A percentile compares a stretch with the other conserved stretches of the same genome.
phyloP scores from a whole-genome alignment of 2,113 vertebrate genomes.

The Elanoides forficatus region DNA sequence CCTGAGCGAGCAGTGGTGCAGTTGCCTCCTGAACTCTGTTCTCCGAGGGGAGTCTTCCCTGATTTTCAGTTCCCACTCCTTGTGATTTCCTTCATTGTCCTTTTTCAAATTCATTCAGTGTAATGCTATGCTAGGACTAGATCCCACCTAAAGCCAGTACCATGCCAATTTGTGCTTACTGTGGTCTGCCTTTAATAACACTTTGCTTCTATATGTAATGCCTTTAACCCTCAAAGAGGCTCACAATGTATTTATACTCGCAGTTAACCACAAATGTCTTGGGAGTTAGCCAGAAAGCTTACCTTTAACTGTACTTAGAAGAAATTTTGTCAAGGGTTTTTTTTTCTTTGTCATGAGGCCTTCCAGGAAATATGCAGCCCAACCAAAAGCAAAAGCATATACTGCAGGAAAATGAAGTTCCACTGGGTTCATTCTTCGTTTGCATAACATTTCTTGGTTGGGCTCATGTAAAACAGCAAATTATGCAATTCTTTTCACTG shows the following conservation, averaged over 20 bases:
- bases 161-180: background rate
- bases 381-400: background rate
- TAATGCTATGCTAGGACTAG: background rate
- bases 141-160: background rate
- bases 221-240: background rate
- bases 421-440: background rate
- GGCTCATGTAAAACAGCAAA: background rate
- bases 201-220: background rate
- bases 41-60: background rate
- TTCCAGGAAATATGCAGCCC: constrained; percentile 18
- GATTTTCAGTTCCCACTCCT: background rate
- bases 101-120: background rate
- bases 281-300: background rate
- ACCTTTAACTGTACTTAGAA: background rate
- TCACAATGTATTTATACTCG: background rate
- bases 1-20: background rate
- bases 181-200: background rate
- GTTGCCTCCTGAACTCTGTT: background rate
- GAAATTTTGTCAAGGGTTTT: background rate
- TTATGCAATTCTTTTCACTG: background rate
- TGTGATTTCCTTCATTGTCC: background rate
- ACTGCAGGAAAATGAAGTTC: constrained; percentile 30
- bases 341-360: background rate
- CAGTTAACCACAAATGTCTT: background rate
- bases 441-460: background rate